phyloP scores from a whole-genome alignment of 2,888 invertebrate species.

The Cremastobaeus sp. region DNA sequence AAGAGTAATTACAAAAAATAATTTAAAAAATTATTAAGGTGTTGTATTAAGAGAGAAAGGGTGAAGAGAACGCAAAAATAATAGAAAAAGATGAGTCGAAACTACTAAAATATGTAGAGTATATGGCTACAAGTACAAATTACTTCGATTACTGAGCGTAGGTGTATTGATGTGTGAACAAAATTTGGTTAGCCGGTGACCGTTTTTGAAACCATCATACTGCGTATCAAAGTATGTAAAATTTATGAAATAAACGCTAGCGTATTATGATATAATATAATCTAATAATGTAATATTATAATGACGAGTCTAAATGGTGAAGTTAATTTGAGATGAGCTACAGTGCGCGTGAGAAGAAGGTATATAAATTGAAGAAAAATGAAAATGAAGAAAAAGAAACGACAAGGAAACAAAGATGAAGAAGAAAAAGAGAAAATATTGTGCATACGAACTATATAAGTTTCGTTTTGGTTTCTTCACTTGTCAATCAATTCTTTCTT shows the following conservation, averaged over 20 bases:
- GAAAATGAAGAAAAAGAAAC: conserved; percentile 61
- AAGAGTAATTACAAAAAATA: conserved; percentile 64
- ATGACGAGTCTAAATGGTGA: conserved; percentile 78
- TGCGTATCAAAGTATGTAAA: conserved; percentile 79
- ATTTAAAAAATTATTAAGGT: conserved; percentile 60
- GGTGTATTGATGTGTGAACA: conserved; percentile 78
- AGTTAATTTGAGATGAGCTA: conserved; percentile 76
- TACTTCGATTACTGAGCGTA: conserved; percentile 79
- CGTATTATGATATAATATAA: conserved; percentile 78
- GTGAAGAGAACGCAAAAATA: conserved; percentile 62
- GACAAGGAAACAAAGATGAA: conserved; percentile 69
- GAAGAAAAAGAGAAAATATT: conserved; percentile 72
- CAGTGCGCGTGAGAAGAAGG: conserved; percentile 73
- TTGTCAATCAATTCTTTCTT: conserved; percentile 65
- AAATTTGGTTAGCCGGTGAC: conserved; percentile 79
- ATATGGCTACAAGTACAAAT: conserved; percentile 79
- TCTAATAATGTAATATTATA: conserved; percentile 79
- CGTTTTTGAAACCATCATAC: conserved; percentile 79
- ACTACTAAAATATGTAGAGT: conserved; percentile 78
- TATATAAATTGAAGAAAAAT: conserved; percentile 59
- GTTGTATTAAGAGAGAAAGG: conserved; percentile 60
- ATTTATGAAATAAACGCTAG: conserved; percentile 79
- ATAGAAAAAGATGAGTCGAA: conserved; percentile 68
- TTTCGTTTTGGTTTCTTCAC: conserved; percentile 62
- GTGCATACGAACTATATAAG: conserved; percentile 75